Base-by-base conservation (phyloP, 2,113 vertebrate genomes). In the Dasyprocta punctata region DNA sequence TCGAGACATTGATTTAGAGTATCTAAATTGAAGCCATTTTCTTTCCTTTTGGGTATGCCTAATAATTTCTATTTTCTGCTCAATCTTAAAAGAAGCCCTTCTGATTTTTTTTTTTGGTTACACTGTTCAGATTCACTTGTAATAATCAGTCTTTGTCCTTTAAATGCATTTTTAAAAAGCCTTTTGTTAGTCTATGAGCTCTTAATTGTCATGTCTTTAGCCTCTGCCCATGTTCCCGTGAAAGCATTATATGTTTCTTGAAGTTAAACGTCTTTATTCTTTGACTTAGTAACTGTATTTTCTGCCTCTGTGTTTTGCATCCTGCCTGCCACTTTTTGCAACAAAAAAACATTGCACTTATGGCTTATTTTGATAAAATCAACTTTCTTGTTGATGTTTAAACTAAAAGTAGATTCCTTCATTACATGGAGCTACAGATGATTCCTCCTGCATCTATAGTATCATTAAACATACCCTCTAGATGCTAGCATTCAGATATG, bases 61-160 rank as follows among this genome's bases (percentile, higher is more conserved):
- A 54, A 60, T 85, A 38, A 94, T 89, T 82, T 69, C 36, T 41
- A 56, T 86, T 26, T 75, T 28, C 60, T 47, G 16, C 63, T 80
- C 83, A 65, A 33, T 60, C 75, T 67, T 60, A 85, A 89, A 75
- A 80, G n/a, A 89, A 90, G 6, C 30, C 54, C 44, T 54, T 86
- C 82, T 89, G 30, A 85, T 13, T 33, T 30, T 7, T 78, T 30
- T 2, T 47, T 77, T 47, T 28, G 13, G 71, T 92, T 77, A 28
- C 1, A 47, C 17, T 86, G 60, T 92, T 92, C 56, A 61, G 47
- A n/a, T 63, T 86, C 88, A 47, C 49, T 73, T 86, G 41, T 20
- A 54, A 41, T 96, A 61, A 61, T 89, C 58, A 49, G 20, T n/a
- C 13, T 81, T 94, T 69, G 84, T 82, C 69, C 54, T 89, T 88